These are phyloP conservation scores for Crotalus horridus DNA, from an alignment of 2,113 vertebrate species.

Conservation along the genomic window DNA sequence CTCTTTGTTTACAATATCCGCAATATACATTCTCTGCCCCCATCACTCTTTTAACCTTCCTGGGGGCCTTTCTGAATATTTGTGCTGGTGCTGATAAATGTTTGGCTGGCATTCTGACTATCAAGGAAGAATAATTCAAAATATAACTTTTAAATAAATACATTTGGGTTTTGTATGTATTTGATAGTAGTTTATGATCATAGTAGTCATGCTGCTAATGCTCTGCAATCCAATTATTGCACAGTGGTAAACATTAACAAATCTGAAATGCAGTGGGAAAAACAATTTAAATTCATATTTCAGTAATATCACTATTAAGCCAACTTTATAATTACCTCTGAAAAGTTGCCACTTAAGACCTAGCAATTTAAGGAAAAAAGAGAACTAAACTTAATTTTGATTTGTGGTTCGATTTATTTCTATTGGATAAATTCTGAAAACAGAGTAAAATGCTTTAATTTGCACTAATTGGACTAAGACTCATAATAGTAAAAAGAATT, in stretches of 20 bases:
- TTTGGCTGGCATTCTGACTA: neutral
- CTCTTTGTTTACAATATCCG: neutral
- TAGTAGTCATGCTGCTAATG: conserved; percentile 66
- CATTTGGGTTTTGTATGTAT: conserved; percentile 49
- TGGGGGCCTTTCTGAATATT: neutral
- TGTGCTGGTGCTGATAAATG: neutral
- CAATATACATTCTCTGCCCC: neutral
- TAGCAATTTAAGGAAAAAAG: conserved; percentile 21
- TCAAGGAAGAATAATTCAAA: neutral
- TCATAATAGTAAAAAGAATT: too few species aligned
- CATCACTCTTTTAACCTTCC: neutral
- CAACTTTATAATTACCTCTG: conserved; percentile 61
- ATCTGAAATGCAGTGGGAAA: conserved; percentile 63
- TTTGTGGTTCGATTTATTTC: neutral
- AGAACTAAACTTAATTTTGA: neutral
- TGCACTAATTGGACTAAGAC: neutral
- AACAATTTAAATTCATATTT: conserved; percentile 60
- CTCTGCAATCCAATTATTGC: conserved; percentile 71
- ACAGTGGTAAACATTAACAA: conserved; percentile 61
- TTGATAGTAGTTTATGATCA: conserved; percentile 54
- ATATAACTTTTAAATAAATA: neutral
- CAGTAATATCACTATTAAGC: conserved; percentile 54
- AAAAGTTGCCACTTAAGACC: conserved; percentile 55
- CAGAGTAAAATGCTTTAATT: neutral
- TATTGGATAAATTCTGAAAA: neutral